Evolutionary conservation across 2,888 invertebrate genomes (phyloP).

Genomic region (Ophonus ardosiacus): DNA sequence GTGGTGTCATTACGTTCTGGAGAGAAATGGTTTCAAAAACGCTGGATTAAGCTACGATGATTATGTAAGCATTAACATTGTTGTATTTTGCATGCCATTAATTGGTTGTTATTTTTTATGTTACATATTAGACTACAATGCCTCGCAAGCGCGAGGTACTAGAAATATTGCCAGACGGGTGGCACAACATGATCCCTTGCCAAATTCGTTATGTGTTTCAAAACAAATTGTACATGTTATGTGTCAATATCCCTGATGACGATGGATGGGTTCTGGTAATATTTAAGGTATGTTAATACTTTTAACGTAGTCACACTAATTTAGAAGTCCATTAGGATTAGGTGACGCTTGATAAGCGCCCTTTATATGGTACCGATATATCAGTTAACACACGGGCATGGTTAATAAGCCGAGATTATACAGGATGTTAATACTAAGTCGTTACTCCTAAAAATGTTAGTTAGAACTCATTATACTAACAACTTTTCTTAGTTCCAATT

Average conservation of each 20-base stretch:
- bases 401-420: no score
- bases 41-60: constrained; percentile 13
- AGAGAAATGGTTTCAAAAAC: neutral
- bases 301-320: no score
- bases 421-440: no score
- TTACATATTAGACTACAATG: neutral
- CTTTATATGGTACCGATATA: no score
- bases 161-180: constrained; percentile 19
- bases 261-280: constrained; percentile 5
- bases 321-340: no score
- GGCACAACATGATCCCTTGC: neutral
- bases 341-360: no score
- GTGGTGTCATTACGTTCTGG: constrained; percentile 7
- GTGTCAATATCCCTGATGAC: neutral
- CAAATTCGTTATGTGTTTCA: constrained; percentile 11
- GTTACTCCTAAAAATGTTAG: no score
- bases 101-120: constrained; percentile 40
- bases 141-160: neutral
- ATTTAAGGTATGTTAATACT: neutral
- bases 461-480: no score
- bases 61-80: neutral
- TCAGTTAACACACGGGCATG: no score
- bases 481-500: no score
- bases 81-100: constrained; percentile 17
- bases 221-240: constrained; percentile 13